These are phyloP conservation scores for Chionoecetes opilio DNA, from an alignment of 1,140 invertebrate genomes.

Conservation along the genomic window DNA sequence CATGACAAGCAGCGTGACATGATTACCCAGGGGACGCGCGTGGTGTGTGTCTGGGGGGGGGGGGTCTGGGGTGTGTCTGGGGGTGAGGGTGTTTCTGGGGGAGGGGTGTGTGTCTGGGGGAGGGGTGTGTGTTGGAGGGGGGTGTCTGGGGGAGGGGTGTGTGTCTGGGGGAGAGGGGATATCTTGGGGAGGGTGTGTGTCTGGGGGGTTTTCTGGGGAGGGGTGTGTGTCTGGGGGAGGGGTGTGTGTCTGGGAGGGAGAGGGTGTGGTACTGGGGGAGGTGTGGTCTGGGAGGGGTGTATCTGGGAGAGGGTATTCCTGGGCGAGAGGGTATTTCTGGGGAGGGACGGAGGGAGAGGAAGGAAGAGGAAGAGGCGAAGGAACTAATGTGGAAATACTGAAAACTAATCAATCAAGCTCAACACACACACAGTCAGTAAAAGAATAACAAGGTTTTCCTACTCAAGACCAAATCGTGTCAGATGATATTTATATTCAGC, in stretches of 20 bases:
- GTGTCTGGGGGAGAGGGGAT: neutral
- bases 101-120: neutral
- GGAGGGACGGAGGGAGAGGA: neutral
- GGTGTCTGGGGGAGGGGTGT: neutral
- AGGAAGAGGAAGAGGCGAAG: neutral
- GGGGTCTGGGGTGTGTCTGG: neutral
- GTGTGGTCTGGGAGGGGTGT: neutral
- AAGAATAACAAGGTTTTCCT: neutral
- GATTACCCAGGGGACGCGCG: slow-evolving; percentile 15
- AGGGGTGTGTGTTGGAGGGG: neutral
- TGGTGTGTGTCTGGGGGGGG: neutral
- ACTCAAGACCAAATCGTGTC: neutral
- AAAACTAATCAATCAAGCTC: neutral
- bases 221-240: too few relatives aligned
- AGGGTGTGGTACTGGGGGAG: neutral
- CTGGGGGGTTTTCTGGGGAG: neutral
- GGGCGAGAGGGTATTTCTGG: too few relatives aligned
- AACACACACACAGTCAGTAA: neutral
- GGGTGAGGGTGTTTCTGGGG: neutral
- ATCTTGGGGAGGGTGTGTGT: neutral
- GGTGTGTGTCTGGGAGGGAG: neutral
- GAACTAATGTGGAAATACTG: neutral
- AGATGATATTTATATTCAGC: neutral
- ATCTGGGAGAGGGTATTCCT: too few relatives aligned
- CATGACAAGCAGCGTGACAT: neutral